A percentile compares a stretch with the other conserved stretches of the same genome.
These are phyloP conservation scores for Ameiurus melas DNA, from an alignment of 2,113 vertebrate species.

Conservation along the genomic window DNA sequence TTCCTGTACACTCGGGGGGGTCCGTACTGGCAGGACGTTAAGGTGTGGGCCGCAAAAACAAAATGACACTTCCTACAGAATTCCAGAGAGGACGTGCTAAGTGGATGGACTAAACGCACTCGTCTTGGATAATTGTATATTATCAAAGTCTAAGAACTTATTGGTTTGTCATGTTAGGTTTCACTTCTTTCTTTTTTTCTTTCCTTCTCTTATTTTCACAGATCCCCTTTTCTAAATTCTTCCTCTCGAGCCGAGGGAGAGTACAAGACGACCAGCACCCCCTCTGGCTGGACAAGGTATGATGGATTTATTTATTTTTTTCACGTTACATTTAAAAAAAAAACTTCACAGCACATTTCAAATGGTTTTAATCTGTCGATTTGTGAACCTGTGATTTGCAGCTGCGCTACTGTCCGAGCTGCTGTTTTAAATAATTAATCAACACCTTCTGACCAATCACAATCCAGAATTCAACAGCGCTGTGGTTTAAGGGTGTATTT, in stretches of 20 bases:
- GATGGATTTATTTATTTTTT: constrained; percentile 15
- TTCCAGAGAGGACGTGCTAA: background rate
- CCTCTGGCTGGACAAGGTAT: constrained; percentile 86
- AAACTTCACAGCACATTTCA: too few species aligned
- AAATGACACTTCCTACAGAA: background rate
- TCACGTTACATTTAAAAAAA: background rate
- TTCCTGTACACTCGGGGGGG: constrained; percentile 93
- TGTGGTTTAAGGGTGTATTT: background rate
- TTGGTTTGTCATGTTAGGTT: background rate
- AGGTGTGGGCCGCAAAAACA: constrained; percentile 68
- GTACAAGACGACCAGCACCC: constrained; percentile 83
- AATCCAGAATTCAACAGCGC: background rate
- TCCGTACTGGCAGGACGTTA: constrained; percentile 96
- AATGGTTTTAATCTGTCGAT: background rate
- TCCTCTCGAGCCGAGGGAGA: constrained; percentile 86
- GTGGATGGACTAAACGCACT: background rate
- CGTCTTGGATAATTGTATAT: background rate
- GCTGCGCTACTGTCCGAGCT: too few species aligned
- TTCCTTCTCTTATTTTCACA: constrained; percentile 58
- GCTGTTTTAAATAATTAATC: too few species aligned
- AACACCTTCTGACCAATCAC: too few species aligned
- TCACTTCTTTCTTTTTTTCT: background rate
- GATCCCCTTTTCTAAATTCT: constrained; percentile 97
- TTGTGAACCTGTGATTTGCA: background rate
- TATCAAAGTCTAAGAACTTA: background rate